These are phyloP conservation scores for Lutjanus erythropterus DNA, from an alignment of 2,113 vertebrate species.

Conservation along the genomic window DNA sequence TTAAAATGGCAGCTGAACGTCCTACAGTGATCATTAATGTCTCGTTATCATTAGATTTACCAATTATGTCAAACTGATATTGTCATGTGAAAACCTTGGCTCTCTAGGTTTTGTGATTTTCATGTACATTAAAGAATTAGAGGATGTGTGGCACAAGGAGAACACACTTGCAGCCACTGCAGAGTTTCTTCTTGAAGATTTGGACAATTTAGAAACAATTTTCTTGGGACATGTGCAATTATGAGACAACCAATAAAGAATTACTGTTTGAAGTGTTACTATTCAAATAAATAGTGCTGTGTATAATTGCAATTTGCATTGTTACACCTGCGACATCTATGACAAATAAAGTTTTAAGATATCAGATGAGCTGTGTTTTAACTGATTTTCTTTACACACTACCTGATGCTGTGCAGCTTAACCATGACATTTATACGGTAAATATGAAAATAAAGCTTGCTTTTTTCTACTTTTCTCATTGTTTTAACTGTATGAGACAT, in stretches of 20 bases:
- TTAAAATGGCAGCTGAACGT: background rate
- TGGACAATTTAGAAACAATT: slow-evolving; percentile 5
- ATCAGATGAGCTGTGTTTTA: slow-evolving; percentile 43
- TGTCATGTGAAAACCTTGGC: background rate
- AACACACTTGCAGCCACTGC: background rate
- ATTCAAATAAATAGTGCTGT: slow-evolving; percentile 4
- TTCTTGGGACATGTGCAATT: background rate
- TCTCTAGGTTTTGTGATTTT: slow-evolving; percentile 13
- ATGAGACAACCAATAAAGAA: background rate
- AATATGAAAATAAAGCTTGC: background rate
- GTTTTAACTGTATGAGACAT: slow-evolving; percentile 2
- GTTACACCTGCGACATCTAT: slow-evolving; percentile 25
- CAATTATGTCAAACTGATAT: slow-evolving; percentile 3
- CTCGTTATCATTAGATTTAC: slow-evolving; percentile 4
- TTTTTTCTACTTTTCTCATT: background rate
- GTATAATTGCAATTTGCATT: slow-evolving; percentile 26
- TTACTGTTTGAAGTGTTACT: slow-evolving; percentile 13
- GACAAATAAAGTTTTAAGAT: slow-evolving; percentile 56
- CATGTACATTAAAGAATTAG: background rate
- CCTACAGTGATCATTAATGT: slow-evolving; percentile 4
- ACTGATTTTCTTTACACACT: slow-evolving; percentile 12
- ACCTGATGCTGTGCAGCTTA: background rate
- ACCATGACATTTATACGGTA: background rate
- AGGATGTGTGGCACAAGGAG: background rate
- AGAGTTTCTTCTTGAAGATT: background rate